Evolutionary conservation across 2,113 vertebrate genomes (phyloP).

Genomic region (Oncorhynchus tshawytscha): DNA sequence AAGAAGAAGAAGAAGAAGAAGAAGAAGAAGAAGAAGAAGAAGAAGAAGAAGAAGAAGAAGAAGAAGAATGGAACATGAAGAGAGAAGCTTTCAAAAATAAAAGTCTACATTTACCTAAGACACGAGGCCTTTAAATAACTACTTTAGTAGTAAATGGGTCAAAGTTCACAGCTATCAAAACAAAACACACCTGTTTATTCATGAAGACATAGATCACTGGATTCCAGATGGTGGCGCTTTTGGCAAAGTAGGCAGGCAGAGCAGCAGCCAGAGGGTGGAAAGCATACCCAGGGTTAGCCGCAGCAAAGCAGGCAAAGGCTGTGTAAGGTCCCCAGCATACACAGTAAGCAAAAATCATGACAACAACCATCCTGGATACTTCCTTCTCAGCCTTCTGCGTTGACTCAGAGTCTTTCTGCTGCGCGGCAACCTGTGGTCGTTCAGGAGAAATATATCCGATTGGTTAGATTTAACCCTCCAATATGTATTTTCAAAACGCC

Average conservation of each 20-base stretch:
- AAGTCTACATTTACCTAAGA: too few relatives aligned
- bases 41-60: too few relatives aligned
- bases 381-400: slow-evolving; percentile 90
- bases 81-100: too few relatives aligned
- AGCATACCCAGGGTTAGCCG: slow-evolving; percentile 82
- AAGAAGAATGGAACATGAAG: too few relatives aligned
- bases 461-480: too few relatives aligned
- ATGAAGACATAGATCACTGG: slow-evolving; percentile 90
- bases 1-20: too few relatives aligned
- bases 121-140: too few relatives aligned
- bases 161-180: background rate
- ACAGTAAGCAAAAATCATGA: slow-evolving; percentile 79
- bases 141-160: too few relatives aligned
- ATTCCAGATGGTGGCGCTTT: slow-evolving; percentile 91
- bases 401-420: slow-evolving; percentile 88
- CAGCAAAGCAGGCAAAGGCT: slow-evolving; percentile 80
- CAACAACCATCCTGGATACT: slow-evolving; percentile 86
- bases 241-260: slow-evolving; percentile 86
- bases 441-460: too few relatives aligned
- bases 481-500: too few relatives aligned
- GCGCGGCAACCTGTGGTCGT: slow-evolving; percentile 79
- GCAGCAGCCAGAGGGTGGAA: slow-evolving; percentile 85
- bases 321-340: slow-evolving; percentile 88
- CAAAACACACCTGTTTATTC: slow-evolving; percentile 79
- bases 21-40: too few relatives aligned